Evolutionary conservation across 2,888 invertebrate species (phyloP).

Genomic region (Anthophora plumipes): DNA sequence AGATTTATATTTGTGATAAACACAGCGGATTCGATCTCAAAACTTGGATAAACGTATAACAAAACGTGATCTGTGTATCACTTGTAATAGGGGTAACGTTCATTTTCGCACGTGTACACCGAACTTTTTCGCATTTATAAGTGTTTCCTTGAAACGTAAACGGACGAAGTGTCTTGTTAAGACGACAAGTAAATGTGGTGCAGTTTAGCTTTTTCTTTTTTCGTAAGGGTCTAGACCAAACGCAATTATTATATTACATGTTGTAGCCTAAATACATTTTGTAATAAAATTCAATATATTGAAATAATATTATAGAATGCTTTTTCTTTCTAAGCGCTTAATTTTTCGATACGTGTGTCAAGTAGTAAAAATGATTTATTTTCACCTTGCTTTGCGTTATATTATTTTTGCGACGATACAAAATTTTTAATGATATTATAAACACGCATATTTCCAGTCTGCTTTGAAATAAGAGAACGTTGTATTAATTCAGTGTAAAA

Average conservation of each 20-base stretch:
- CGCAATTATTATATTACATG: conserved; percentile 84
- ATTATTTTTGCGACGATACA: conserved; percentile 11
- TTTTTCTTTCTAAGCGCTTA: conserved; percentile 18
- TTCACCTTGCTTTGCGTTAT: conserved; percentile 10
- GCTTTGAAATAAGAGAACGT: conserved; percentile 6
- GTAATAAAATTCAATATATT: conserved; percentile 84
- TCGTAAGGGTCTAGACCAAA: conserved; percentile 84
- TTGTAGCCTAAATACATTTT: conserved; percentile 84
- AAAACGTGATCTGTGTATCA: conserved; percentile 16
- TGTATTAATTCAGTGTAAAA: neutral
- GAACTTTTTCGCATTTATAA: conserved; percentile 57
- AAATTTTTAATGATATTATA: conserved; percentile 25
- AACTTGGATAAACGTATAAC: conserved; percentile 42
- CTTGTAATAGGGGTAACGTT: conserved; percentile 27
- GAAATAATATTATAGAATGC: conserved; percentile 69
- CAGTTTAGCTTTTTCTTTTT: conserved; percentile 81
- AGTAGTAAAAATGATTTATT: conserved; percentile 18
- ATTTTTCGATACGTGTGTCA: neutral
- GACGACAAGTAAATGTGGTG: conserved; percentile 78
- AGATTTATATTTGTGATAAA: conserved; percentile 57
- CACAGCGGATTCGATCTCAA: conserved; percentile 44
- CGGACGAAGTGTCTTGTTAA: conserved; percentile 70
- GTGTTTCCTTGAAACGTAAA: conserved; percentile 76
- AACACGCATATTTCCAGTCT: conserved; percentile 14
- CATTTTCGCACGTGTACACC: conserved; percentile 39